Evolutionary conservation across 2,888 invertebrate species (phyloP), one percentile per base, ranked within the genome.

Genomic region (Cyrtodaria siliqua): DNA sequence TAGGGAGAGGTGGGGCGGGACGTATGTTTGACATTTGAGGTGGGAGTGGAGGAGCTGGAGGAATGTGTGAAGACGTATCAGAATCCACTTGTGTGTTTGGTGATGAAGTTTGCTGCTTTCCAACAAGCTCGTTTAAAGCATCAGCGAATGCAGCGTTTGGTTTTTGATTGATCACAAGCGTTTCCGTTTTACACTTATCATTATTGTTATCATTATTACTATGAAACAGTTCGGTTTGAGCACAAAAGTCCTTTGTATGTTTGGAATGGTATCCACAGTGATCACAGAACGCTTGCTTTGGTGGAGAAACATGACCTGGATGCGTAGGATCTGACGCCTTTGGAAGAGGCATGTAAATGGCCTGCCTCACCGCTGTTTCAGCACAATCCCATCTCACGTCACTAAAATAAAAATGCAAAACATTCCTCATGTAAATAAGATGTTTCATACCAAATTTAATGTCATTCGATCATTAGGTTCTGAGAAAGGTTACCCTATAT

Each of bases 11-110:
- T 42, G 71, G 68, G 56, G 84, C 29, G 26, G 44, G 24, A 18
- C 29, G 66, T 29, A 59, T 57, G 20, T 42, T 93, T 93, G 49
- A 93, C 93, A 61, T 93, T 94, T 0, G 94, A 52, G 18, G 76
- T 57, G 20, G 94, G 52, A 94, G 87, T 38, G 89, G 89, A 1
- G 88, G 88, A 16, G 89, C 56, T 69, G 91, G 90, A 38, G 59
- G 42, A n/a, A n/a, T n/a, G n/a, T n/a, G n/a, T n/a, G n/a, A n/a
- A n/a, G n/a, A n/a, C n/a, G n/a, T 33, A 33, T 33, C 12, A 33
- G 33, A 33, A 8, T 33, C 12, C 33, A 12, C 6, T 33, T 33
- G 33, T 33, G n/a, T 33, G 33, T 12, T 33, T 33, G 12, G 33
- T 33, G 12, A 33, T 12, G 33, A 4, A n/a, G n/a, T n/a, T n/a